Evolutionary conservation across 2,113 vertebrate species (phyloP), one percentile per base, ranked within the genome.

Genomic region (Labrus mixtus): DNA sequence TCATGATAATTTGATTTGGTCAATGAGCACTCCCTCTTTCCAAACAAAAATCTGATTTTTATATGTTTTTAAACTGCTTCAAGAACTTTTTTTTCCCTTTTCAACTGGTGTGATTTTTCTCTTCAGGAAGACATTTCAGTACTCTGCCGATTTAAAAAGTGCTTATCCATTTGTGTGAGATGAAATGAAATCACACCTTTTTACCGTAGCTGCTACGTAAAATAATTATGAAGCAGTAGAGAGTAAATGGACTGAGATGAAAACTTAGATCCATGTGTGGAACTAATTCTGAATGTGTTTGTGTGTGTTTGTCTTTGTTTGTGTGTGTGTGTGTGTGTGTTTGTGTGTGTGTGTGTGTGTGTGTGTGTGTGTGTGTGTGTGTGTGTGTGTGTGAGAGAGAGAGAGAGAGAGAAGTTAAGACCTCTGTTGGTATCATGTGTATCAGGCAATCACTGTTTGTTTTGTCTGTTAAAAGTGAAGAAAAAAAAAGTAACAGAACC

Each of bases 11-110:
- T 67, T 50, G n/a, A 68, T 61, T 73, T 37, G 48, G 53, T 68
- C 60, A 54, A 19, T 56, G 61, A 80, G 75, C 74, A 71, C 75
- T 87, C 64, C 68, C 71, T 73, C 73, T 63, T 84, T 61, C 70
- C 39, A 37, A 36, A 50, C 25, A 17, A 4, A 33, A 33, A 6
- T 33, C 4, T 33, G 29, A 33, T 17, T 13, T 54, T 72, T 41
- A 41, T 41, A 41, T 48, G 1, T 48, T n/a, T 4, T 48, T 7
- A 17, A 19, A 48, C 48, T 51, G 17, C 19, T 51, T 50, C 8
- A 1, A 4, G 13, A 46, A n/a, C n/a, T 12, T 12, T 6, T 46
- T 1, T 63, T 59, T 33, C 6, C 6, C 25, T 58, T 61, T 9
- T 63, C 43, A 6, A 1, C 10, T 7, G 70, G 48, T 57, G 48